Base-by-base conservation (phyloP, 1,140 invertebrate species). In the Microvelia longipes region DNA sequence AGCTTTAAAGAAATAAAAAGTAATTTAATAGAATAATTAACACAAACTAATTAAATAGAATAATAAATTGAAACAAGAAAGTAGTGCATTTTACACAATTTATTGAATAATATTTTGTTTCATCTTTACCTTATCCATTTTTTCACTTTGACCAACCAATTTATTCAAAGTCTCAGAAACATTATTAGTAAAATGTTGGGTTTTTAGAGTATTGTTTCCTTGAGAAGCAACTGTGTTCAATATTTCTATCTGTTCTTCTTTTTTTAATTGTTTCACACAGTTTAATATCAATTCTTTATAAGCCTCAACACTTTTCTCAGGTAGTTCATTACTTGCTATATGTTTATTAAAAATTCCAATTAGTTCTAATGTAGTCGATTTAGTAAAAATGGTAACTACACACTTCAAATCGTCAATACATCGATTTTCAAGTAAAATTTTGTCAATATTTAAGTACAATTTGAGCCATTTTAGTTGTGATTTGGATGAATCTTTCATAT, bases 391-490 rank as follows among this genome's bases (percentile, higher is more conserved):
- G 27, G 29, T 29, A 35, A 30, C 63, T n/a, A 29, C 25, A 25
- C 62, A 28, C 29, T 69, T 29, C 29, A 69, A 26, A 2, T 62
- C 68, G 29, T 63, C 29, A 24, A 69, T 69, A 60, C 62, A 65
- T 2, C n/a, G 28, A 11, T 29, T 24, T 15, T 30, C 62, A 26
- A 28, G 63, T 62, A 69, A 65, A 25, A 69, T 64, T 14, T 60
- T 60, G 14, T 35, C 28, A 24, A 65, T 24, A 64, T 30, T 50
- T 19, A 69, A 50, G 14, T 62, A 64, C 1, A 24, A 28, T 69
- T 65, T 69, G 13, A 69, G 29, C 68, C 68, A 69, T 29, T 69
- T 69, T 63, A 29, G 11, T 29, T 65, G 68, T 1, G 68, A 64
- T 19, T 28, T 63, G 26, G 63, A 64, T 2, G 60, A 61, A 69